Conservation (phyloP, 2,113 vertebrate species). For the Rhinoptilus africanus region DNA sequence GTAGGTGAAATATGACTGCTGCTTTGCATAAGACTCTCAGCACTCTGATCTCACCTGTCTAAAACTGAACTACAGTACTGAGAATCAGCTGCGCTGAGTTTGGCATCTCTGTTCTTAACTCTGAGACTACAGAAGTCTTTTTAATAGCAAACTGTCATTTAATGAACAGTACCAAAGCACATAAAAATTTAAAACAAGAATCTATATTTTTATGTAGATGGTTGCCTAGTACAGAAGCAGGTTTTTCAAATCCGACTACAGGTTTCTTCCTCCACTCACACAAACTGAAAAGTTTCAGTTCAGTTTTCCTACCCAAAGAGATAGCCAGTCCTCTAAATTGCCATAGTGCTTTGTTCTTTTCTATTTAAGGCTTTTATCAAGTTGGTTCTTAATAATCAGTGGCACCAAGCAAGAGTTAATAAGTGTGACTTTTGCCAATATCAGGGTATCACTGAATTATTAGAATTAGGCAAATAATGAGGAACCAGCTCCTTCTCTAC, state of each 20-base stretch:
- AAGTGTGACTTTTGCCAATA: background rate
- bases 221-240: background rate
- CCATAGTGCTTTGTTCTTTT: background rate
- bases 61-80: background rate
- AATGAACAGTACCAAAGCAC: background rate
- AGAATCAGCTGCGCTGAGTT: background rate
- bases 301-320: background rate
- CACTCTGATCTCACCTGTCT: background rate
- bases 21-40: background rate
- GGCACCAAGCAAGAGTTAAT: background rate
- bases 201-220: background rate
- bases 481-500: background rate
- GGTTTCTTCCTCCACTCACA: background rate
- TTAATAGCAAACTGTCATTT: background rate
- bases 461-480: background rate
- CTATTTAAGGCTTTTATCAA: background rate
- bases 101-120: background rate
- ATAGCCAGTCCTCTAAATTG: background rate
- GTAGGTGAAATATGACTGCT: background rate
- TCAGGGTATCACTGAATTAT: background rate
- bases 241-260: background rate
- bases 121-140: background rate
- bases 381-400: background rate
- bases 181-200: background rate
- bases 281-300: background rate